phyloP scores from a whole-genome alignment of 2,888 invertebrate species.

The Petrolisthes manimaculis region DNA sequence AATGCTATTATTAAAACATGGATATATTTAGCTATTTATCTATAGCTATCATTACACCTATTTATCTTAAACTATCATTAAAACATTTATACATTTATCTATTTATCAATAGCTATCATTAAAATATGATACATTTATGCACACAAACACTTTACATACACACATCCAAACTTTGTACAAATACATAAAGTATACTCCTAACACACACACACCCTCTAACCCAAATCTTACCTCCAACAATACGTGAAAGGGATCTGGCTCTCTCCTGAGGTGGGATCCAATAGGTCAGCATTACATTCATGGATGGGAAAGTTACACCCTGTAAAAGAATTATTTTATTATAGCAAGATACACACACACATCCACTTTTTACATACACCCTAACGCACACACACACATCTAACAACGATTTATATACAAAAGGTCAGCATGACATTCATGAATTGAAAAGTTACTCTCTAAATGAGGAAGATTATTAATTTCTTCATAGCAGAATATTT shows the following conservation, averaged over 20 bases:
- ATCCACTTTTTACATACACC: too few species aligned
- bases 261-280: slow-evolving; percentile 95
- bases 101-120: too few species aligned
- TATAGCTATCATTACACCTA: background rate
- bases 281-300: slow-evolving; percentile 91
- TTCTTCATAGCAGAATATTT: too few species aligned
- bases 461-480: background rate
- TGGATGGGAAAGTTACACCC: slow-evolving; percentile 93
- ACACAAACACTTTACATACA: too few species aligned
- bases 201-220: background rate
- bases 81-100: too few species aligned
- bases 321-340: slow-evolving; percentile 67
- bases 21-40: background rate
- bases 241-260: slow-evolving; percentile 53
- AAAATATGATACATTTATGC: too few species aligned
- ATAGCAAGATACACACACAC: background rate
- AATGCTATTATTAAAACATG: background rate
- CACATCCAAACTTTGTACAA: background rate
- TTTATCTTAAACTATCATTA: too few species aligned
- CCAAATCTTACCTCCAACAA: slow-evolving; percentile 35
- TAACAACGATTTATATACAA: too few species aligned
- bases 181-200: background rate
- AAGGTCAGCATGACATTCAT: background rate
- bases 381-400: too few species aligned
- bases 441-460: background rate